Base-by-base conservation (phyloP, 2,888 invertebrate genomes). In the Anoncus sp. region DNA sequence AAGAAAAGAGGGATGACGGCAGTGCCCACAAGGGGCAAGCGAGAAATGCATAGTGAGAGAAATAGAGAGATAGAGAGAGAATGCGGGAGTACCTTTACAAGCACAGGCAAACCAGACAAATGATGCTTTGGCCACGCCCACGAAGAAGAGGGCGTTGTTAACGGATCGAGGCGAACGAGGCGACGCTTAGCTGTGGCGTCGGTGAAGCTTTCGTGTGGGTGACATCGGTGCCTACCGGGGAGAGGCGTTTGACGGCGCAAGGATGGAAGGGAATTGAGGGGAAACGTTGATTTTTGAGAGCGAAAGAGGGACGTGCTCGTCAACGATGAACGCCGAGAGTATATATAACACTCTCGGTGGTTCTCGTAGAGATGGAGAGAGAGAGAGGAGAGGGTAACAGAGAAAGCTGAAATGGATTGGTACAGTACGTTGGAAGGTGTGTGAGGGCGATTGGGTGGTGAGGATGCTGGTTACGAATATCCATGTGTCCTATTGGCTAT, bases 81-180 rank as follows among this genome's bases (percentile, higher is more conserved):
- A 22, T 20, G n/a, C 3, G 60, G 45, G 31, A 62, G 24, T 6
- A 31, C 57, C 49, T 53, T 35, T 47, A 51, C 69, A 49, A 40
- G 16, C 40, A 55, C 12, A 53, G 83, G 85, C 84, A 82, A 80
- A 79, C 80, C 86, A 87, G 88, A 89, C 88, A 87, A 88, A 89
- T 88, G 89, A 89, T 85, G 84, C 85, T 83, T 76, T 83, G 83
- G 84, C 87, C 89, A 89, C 89, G 89, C 89, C 89, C 81, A 84
- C 72, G 65, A 24, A 75, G 79, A 77, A 81, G 85, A 84, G 87
- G 88, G 88, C 89, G 90, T 88, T 82, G 80, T 81, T 63, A 74
- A 65, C 16, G 40, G 55, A 31, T 51, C 67, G 51, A 60, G 18
- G 65, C 55, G 72, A 57, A 43, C 67, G 71, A 2, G 53, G 59